A percentile compares a stretch with the other conserved stretches of the same genome.
Conservation (phyloP, 2,113 vertebrate species). For the Sitta europaea region DNA sequence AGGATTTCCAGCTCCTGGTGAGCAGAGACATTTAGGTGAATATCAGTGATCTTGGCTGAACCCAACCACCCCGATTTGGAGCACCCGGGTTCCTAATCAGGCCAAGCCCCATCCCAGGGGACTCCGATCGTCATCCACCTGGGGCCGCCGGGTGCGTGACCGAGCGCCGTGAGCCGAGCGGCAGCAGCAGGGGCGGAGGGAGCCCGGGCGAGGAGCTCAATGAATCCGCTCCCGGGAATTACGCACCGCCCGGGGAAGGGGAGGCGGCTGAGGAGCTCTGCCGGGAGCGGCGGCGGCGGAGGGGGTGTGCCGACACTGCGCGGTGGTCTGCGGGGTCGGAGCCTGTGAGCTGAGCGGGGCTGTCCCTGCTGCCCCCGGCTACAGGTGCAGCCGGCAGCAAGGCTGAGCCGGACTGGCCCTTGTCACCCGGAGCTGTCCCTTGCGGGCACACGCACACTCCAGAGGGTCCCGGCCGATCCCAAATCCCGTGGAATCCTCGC, state of each 20-base stretch:
- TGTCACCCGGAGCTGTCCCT: neutral
- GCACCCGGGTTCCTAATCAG: neutral
- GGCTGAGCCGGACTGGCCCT: neutral
- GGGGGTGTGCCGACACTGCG: accelerated
- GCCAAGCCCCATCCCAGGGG: neutral
- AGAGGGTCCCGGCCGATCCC: neutral
- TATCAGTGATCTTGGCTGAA: neutral
- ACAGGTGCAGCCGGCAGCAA: accelerated
- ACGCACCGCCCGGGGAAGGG: neutral
- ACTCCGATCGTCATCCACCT: neutral
- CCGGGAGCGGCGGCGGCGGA: neutral
- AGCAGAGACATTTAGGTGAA: neutral
- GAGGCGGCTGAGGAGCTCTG: neutral
- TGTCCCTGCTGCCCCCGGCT: neutral
- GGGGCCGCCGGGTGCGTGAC: neutral
- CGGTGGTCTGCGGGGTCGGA: accelerated
- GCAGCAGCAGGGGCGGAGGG: conserved; percentile 3
- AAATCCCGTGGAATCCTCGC: accelerated
- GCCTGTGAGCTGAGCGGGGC: neutral
- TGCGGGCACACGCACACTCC: accelerated
- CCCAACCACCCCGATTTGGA: neutral
- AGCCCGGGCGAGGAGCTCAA: neutral
- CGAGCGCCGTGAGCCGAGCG: neutral
- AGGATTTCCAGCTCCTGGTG: neutral
- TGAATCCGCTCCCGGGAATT: conserved; percentile 14